phyloP scores from a whole-genome alignment of 64 coral and sea anemone species.

The Astreopora myriophthalma region DNA sequence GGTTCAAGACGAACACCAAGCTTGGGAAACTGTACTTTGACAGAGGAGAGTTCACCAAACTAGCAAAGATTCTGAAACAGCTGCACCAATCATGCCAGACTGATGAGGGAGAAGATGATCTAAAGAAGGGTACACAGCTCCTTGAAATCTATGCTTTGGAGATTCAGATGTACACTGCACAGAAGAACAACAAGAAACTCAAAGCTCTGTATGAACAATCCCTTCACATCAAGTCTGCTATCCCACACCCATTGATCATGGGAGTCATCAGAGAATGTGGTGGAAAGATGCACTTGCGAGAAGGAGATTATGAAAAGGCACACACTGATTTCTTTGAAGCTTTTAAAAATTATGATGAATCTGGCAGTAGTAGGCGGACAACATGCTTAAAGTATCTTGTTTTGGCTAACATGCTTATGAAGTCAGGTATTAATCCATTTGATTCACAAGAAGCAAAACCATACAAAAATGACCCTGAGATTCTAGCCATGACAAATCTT shows the following conservation, averaged over 20 bases:
- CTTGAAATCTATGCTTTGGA: slow-evolving; percentile 99
- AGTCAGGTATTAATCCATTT: slow-evolving; percentile 99
- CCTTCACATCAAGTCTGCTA: slow-evolving; percentile 96
- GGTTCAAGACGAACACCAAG: slow-evolving; percentile 99
- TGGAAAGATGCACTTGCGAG: slow-evolving; percentile 97
- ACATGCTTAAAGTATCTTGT: slow-evolving; percentile 98
- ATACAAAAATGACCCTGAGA: slow-evolving; percentile 97
- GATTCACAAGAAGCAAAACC: slow-evolving; percentile 99
- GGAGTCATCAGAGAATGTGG: slow-evolving; percentile 98
- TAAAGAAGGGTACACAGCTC: slow-evolving; percentile 96
- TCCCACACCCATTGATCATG: slow-evolving; percentile 97
- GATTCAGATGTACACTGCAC: slow-evolving; percentile 99
- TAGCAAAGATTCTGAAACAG: slow-evolving; percentile 96
- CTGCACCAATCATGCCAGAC: slow-evolving; percentile 97
- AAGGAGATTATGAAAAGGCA: slow-evolving; percentile 95
- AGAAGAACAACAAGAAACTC: slow-evolving; percentile 60
- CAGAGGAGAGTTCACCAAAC: slow-evolving; percentile 86
- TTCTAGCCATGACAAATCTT: slow-evolving; percentile 97
- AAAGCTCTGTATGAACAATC: slow-evolving; percentile 96
- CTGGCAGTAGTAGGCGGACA: slow-evolving; percentile 92
- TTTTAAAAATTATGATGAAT: slow-evolving; percentile 99
- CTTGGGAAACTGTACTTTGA: slow-evolving; percentile 96
- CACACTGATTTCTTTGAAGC: slow-evolving; percentile 99
- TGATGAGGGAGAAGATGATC: slow-evolving; percentile 98
- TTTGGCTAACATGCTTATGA: slow-evolving; percentile 99